A percentile compares a stretch with the other conserved stretches of the same genome.
Evolutionary conservation across 2,113 vertebrate genomes (phyloP).

Genomic region (Melozone crissalis): DNA sequence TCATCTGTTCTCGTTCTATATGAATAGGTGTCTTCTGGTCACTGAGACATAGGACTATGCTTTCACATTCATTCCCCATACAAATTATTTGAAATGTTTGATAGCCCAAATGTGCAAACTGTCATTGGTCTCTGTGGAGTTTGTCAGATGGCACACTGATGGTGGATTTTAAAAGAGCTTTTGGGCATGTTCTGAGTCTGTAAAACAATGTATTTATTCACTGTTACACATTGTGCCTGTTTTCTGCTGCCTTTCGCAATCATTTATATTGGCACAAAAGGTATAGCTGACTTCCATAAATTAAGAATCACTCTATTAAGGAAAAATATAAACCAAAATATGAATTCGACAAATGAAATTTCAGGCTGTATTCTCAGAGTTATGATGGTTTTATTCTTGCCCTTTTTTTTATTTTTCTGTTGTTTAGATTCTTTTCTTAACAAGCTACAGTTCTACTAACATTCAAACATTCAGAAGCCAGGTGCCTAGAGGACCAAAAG

Average conservation of each 20-base stretch:
- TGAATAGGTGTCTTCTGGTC: not conserved
- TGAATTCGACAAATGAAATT: not conserved
- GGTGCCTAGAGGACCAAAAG: not conserved
- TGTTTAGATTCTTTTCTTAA: not conserved
- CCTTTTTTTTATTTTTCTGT: not conserved
- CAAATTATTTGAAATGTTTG: not conserved
- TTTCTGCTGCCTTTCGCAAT: not conserved
- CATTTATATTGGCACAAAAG: not conserved
- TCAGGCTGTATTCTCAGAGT: not conserved
- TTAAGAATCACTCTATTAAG: not conserved
- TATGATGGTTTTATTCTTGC: not conserved
- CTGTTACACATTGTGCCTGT: not conserved
- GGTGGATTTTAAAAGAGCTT: not conserved
- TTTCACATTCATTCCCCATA: not conserved
- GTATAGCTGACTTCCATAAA: not conserved
- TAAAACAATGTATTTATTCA: not conserved
- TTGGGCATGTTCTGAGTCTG: not conserved
- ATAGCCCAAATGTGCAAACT: not conserved
- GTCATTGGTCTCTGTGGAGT: not conserved
- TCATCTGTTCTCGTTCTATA: not conserved
- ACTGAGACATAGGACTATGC: not conserved
- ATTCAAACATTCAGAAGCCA: not conserved
- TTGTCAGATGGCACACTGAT: not conserved
- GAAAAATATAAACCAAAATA: not conserved
- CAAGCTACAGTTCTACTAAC: not conserved